Percentiles rank a stretch among this genome's conserved stretches.
Conservation (phyloP, 2,888 invertebrate genomes). For the Anoplius nigerrimus region DNA sequence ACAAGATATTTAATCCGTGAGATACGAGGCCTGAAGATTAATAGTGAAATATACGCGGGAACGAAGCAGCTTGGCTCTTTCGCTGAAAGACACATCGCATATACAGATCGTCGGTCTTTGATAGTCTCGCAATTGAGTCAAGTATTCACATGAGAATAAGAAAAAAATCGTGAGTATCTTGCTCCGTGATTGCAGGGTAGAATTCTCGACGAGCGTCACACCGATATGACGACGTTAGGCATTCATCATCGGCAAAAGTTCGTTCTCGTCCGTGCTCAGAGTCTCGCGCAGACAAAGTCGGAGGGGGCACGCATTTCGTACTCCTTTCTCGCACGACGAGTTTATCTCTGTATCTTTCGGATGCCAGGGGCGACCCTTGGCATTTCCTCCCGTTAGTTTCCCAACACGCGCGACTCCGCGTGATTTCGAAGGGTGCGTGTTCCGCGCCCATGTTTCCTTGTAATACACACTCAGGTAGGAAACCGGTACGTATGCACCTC, state of each 20-base stretch:
- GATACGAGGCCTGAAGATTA: no score
- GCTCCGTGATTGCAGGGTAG: background rate
- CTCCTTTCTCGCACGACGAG: constrained; percentile 40
- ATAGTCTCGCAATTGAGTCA: no score
- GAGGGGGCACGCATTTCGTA: constrained; percentile 24
- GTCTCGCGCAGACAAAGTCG: background rate
- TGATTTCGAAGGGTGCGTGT: constrained; percentile 54
- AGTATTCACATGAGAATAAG: no score
- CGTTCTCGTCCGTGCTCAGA: no score
- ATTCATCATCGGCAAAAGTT: constrained; percentile 28
- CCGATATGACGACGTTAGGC: background rate
- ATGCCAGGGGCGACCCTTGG: constrained; percentile 48
- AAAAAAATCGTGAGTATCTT: no score
- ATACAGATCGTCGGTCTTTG: no score
- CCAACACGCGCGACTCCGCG: constrained; percentile 39
- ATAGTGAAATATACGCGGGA: no score
- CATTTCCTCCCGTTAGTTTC: constrained; percentile 50
- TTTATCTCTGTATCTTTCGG: constrained; percentile 48
- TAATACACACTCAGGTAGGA: constrained; percentile 44
- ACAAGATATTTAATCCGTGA: no score
- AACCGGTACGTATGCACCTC: constrained; percentile 20
- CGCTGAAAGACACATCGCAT: no score
- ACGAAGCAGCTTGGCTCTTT: no score
- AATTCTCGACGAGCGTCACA: no score
- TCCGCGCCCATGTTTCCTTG: constrained; percentile 43